Evolutionary conservation across 2,797 vertebrate species (phyloP).

Genomic region (Amphiprion clarkii): DNA sequence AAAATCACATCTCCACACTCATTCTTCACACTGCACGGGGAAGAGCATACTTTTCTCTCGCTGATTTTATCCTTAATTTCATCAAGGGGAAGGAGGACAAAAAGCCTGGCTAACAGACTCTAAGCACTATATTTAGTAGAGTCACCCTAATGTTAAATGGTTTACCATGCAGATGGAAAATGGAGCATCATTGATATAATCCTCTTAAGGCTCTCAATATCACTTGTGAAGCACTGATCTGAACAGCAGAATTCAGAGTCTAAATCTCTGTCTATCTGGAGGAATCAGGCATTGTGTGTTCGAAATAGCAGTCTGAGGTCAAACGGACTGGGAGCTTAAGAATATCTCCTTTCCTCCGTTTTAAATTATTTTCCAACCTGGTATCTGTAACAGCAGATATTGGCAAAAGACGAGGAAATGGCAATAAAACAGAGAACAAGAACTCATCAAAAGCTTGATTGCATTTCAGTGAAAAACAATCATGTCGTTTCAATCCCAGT

Average conservation of each 20-base stretch:
- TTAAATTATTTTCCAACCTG: conserved; percentile 40
- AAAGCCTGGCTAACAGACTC: conserved; percentile 58
- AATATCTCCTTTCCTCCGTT: conserved; percentile 20
- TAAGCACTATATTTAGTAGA: conserved; percentile 70
- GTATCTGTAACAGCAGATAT: conserved; percentile 42
- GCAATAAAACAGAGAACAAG: conserved; percentile 55
- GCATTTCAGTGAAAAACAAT: conserved; percentile 68
- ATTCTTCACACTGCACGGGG: conserved; percentile 70
- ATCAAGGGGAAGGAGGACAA: conserved; percentile 65
- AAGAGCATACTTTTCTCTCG: conserved; percentile 52
- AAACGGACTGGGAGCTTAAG: conserved; percentile 34
- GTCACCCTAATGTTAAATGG: conserved; percentile 70
- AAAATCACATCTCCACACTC: conserved; percentile 78
- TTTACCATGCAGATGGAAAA: conserved; percentile 70
- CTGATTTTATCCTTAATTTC: conserved; percentile 75
- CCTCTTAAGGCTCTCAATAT: conserved; percentile 77
- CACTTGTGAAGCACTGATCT: conserved; percentile 63
- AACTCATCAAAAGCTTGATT: conserved; percentile 72
- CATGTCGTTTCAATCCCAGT: conserved; percentile 57
- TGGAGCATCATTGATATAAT: conserved; percentile 73
- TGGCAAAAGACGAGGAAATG: conserved; percentile 46
- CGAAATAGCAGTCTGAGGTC: conserved; percentile 48
- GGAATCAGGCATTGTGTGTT: conserved; percentile 49
- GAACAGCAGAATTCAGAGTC: conserved; percentile 40
- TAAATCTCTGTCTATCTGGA: conserved; percentile 53